Percentiles rank a stretch among this genome's conserved stretches.
Evolutionary conservation across 2,113 vertebrate species (phyloP).

Genomic region (Psilopogon haemacephalus): DNA sequence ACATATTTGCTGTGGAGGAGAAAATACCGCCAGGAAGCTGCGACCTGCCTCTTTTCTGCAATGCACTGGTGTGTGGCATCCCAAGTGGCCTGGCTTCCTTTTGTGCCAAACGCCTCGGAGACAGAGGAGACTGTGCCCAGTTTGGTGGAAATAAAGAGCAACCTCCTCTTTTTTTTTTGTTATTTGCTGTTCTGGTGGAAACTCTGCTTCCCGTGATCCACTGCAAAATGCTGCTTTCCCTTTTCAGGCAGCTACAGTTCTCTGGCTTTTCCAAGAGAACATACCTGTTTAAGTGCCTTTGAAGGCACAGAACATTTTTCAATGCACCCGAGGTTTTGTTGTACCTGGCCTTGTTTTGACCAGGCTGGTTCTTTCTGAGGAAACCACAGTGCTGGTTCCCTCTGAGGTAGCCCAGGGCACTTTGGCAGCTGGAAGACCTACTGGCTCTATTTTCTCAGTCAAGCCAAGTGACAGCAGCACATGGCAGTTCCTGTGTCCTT

Average conservation of each 20-base stretch:
- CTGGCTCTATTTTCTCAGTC: slow-evolving; percentile 17
- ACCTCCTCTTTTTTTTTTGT: neutral
- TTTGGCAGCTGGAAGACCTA: neutral
- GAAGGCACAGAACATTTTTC: neutral
- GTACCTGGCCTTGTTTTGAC: neutral
- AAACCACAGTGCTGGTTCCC: neutral
- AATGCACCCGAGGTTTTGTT: neutral
- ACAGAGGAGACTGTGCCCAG: neutral
- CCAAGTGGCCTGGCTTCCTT: neutral
- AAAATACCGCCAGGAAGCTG: slow-evolving; percentile 23
- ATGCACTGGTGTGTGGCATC: neutral
- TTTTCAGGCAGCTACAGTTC: neutral
- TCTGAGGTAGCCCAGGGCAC: neutral
- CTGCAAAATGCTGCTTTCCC: neutral
- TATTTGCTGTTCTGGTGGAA: neutral
- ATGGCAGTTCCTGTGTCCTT: neutral
- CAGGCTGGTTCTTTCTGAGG: neutral
- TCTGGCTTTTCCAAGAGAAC: neutral
- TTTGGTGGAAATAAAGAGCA: slow-evolving; percentile 10
- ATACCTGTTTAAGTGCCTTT: neutral
- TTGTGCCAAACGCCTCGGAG: slow-evolving; percentile 8
- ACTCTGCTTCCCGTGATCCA: neutral
- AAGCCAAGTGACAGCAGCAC: neutral
- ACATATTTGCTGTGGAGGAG: slow-evolving; percentile 7
- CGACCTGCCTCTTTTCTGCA: slow-evolving; percentile 40